Base-by-base conservation (phyloP, 2,888 invertebrate species). In the Chirona hameri region DNA sequence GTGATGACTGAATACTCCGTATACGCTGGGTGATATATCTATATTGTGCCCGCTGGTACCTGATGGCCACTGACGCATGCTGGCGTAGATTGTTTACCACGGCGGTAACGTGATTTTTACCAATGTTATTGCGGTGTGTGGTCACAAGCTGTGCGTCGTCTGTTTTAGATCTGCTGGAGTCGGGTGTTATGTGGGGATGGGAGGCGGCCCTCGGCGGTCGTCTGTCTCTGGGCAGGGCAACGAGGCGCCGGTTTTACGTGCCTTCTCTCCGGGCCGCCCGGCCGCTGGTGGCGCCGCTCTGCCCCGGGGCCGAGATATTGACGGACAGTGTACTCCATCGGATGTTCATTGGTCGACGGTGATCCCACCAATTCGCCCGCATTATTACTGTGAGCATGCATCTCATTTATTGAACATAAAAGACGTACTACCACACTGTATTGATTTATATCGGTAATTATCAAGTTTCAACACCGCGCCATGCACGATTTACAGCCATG, bases 381-480 rank as follows among this genome's bases (percentile, higher is more conserved):
- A 72, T 72, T 72, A 72, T 72, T 72, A 31, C 31, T 10, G 15
- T 7, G 72, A 15, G 72, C 72, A 72, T 31, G 72, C 72, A 72
- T 72, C 72, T 27, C 72, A 72, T 72, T 72, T 72, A 72, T 27
- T 18, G 72, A 72, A 15, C 31, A 72, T 72, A 72, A 72, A 69
- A 72, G 72, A 72, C 27, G 3, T 29, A 27, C 18, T 72, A 69
- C 24, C 57, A 21, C 24, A 18, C 55, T 55, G 55, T 55, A 18
- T 55, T 55, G 4, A 18, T 55, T 55, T 55, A 7, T 7, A 39
- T 39, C 7, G 39, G 39, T 39, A 39, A 39, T 39, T 5, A 39
- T 39, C 4, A 39, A 7, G 39, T 39, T 39, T 39, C 39, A 7
- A 39, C 7, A 39, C 7, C 39, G 39, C 39, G 39, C 39, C 39